phyloP scores from a whole-genome alignment of 2,888 invertebrate species.

The Macropis europaea region DNA sequence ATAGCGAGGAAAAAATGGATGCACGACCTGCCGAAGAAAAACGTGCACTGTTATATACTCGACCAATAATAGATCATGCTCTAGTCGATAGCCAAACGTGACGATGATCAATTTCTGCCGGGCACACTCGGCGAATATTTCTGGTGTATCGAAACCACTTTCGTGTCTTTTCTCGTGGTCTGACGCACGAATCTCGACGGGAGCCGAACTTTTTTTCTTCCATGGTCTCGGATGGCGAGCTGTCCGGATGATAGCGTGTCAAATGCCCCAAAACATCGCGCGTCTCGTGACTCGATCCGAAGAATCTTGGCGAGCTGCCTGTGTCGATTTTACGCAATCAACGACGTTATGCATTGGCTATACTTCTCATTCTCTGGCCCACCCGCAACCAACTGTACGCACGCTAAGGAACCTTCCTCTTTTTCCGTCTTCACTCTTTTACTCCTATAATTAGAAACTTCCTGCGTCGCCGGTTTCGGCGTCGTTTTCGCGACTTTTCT shows the following conservation, averaged over 20 bases:
- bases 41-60: background rate
- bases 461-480: background rate
- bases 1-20: background rate
- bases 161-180: background rate
- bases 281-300: slow-evolving; percentile 44
- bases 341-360: slow-evolving; percentile 19
- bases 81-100: background rate
- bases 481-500: background rate
- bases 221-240: background rate
- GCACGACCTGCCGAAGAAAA: background rate
- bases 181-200: background rate
- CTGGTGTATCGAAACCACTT: background rate
- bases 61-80: background rate
- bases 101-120: background rate
- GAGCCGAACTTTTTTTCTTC: background rate
- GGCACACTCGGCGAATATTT: background rate
- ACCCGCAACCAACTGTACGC: slow-evolving; percentile 13
- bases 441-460: background rate
- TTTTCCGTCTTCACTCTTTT: background rate
- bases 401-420: background rate
- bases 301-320: slow-evolving; percentile 57
- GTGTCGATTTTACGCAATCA: slow-evolving; percentile 60
- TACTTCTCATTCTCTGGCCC: slow-evolving; percentile 31
- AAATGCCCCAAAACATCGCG: slow-evolving; percentile 14
- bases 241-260: background rate